Evolutionary conservation across 2,113 vertebrate genomes (phyloP).

Genomic region (Martes martes): DNA sequence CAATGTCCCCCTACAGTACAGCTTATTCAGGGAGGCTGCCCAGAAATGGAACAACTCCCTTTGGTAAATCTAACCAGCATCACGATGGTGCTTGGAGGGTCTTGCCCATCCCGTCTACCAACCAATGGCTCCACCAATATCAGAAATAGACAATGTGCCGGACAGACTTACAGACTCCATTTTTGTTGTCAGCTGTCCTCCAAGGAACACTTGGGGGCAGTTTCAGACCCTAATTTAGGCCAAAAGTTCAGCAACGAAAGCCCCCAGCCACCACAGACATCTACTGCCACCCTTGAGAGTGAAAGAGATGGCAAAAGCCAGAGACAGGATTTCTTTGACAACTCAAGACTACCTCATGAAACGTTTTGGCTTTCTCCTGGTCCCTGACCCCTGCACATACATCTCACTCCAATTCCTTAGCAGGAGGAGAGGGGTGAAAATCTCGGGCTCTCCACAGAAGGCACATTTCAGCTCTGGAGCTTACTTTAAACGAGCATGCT

Average conservation of each 20-base stretch:
- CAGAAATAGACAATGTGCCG: background rate
- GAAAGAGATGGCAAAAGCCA: background rate
- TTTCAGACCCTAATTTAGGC: background rate
- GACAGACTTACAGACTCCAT: background rate
- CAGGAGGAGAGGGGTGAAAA: background rate
- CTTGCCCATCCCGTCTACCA: background rate
- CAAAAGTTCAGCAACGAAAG: background rate
- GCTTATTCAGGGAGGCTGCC: background rate
- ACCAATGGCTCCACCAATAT: background rate
- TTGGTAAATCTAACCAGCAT: background rate
- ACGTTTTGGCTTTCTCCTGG: background rate
- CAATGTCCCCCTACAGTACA: background rate
- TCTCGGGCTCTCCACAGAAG: background rate
- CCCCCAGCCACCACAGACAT: background rate
- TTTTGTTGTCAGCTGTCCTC: background rate
- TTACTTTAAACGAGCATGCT: background rate
- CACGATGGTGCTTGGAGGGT: background rate
- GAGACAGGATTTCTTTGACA: background rate
- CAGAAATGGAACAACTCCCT: background rate
- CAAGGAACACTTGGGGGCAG: background rate
- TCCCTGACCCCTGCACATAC: background rate
- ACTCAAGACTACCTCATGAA: background rate
- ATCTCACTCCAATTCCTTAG: background rate
- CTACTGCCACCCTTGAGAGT: background rate
- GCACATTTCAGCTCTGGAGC: background rate